Percentiles rank a stretch among this genome's conserved stretches.
Evolutionary conservation across 2,113 vertebrate species (phyloP).

Genomic region (Pelecanoides urinatrix): DNA sequence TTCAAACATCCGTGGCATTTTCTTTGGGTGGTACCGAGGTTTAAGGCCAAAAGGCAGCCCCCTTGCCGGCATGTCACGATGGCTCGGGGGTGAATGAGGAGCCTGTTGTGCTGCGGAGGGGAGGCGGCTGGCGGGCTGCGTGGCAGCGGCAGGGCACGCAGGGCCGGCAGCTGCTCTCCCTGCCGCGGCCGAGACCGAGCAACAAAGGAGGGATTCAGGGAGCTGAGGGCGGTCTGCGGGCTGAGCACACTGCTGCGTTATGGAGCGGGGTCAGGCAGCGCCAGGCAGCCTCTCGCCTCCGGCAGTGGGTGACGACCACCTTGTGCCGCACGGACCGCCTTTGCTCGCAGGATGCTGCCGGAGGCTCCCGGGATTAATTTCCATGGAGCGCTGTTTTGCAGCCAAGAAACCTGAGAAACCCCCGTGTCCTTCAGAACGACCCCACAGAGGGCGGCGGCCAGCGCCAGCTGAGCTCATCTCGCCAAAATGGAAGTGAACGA

Average conservation of each 20-base stretch:
- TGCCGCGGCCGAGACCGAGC: rapidly evolving
- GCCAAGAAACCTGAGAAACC: not conserved
- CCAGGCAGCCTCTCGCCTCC: not conserved
- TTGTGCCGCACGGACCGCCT: rapidly evolving
- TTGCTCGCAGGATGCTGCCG: rapidly evolving
- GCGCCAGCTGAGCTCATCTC: rapidly evolving
- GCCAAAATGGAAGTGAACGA: rapidly evolving
- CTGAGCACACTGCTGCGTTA: not conserved
- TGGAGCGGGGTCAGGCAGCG: not conserved
- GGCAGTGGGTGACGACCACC: rapidly evolving
- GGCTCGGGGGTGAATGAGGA: not conserved
- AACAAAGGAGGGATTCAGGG: slow-evolving; percentile 22
- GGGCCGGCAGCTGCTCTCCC: not conserved
- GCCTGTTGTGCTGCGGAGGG: not conserved
- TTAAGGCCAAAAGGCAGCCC: not conserved
- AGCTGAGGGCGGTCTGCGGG: not conserved
- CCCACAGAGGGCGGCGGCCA: not conserved
- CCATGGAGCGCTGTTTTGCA: rapidly evolving
- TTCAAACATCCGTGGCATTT: not conserved
- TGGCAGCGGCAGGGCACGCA: not conserved
- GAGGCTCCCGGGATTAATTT: rapidly evolving
- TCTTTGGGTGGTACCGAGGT: rapidly evolving
- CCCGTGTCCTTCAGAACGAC: not conserved
- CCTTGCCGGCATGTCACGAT: rapidly evolving
- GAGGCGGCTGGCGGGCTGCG: not conserved